These are phyloP conservation scores for Eristalis tenax DNA, from an alignment of 2,888 invertebrate species.

Conservation along the genomic window DNA sequence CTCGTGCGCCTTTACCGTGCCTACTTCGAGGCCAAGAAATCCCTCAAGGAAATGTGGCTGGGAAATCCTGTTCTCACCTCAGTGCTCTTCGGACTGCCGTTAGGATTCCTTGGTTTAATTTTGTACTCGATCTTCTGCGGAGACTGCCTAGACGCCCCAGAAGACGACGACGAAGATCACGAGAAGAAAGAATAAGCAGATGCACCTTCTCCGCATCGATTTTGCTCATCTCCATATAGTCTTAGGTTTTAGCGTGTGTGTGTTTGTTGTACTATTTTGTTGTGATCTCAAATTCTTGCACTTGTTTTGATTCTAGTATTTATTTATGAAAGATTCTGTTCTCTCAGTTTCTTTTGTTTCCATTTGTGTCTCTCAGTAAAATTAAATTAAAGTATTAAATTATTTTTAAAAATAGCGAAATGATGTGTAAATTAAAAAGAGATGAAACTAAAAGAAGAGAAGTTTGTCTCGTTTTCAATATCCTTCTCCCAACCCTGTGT, in stretches of 20 bases:
- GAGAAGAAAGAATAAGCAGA: conserved; percentile 81
- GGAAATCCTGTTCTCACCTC: conserved; percentile 96
- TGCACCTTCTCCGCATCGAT: neutral
- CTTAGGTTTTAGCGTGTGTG: conserved; percentile 19
- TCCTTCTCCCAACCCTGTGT: neutral
- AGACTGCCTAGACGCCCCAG: conserved; percentile 95
- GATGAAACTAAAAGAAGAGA: conserved; percentile 32
- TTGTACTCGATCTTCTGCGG: conserved; percentile 98
- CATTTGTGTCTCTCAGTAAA: conserved; percentile 42
- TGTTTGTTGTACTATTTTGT: conserved; percentile 62
- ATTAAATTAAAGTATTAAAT: conserved; percentile 54
- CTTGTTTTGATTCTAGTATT: conserved; percentile 39
- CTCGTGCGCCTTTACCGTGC: conserved; percentile 89
- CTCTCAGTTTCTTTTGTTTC: conserved; percentile 13
- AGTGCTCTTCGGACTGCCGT: conserved; percentile 95
- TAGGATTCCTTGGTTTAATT: conserved; percentile 95
- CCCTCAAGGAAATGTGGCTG: conserved; percentile 92
- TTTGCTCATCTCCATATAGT: conserved; percentile 17
- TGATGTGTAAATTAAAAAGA: conserved; percentile 33
- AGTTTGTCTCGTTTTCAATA: conserved; percentile 17
- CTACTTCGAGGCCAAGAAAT: conserved; percentile 91
- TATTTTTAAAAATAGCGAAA: conserved; percentile 63
- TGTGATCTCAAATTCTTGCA: conserved; percentile 57
- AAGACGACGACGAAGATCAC: conserved; percentile 85
- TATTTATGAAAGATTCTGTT: conserved; percentile 40